Evolutionary conservation across 2,113 vertebrate genomes (phyloP).

Genomic region (Rhinolophus ferrumequinum): DNA sequence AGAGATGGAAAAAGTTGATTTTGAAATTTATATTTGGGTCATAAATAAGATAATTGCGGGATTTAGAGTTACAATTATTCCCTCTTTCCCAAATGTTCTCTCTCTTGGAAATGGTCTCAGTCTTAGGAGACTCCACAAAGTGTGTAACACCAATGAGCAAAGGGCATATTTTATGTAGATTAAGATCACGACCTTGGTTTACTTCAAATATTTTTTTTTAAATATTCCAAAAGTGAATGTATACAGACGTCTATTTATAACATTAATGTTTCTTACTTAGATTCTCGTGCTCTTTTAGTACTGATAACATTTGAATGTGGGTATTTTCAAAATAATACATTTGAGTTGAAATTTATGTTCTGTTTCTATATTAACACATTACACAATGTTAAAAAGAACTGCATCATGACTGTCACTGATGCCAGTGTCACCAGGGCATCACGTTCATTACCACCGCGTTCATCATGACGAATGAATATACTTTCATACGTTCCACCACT

Average conservation of each 20-base stretch:
- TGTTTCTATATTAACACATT: neutral
- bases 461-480: accelerated
- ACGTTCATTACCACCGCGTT: neutral
- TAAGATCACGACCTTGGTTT: neutral
- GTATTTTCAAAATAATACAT: neutral
- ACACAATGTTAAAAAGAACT: neutral
- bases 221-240: neutral
- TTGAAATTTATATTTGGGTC: neutral
- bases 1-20: neutral
- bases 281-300: neutral
- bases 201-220: neutral
- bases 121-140: neutral
- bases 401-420: neutral
- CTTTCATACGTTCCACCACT: too few species aligned
- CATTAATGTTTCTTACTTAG: neutral
- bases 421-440: too few species aligned
- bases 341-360: neutral
- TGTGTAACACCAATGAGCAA: neutral
- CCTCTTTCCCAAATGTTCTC: neutral
- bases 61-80: neutral
- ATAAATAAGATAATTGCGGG: neutral
- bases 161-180: neutral
- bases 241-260: neutral
- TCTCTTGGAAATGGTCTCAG: neutral
- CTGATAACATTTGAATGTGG: neutral